Conservation (phyloP, 2,797 vertebrate species). For the Acanthornis magna region DNA sequence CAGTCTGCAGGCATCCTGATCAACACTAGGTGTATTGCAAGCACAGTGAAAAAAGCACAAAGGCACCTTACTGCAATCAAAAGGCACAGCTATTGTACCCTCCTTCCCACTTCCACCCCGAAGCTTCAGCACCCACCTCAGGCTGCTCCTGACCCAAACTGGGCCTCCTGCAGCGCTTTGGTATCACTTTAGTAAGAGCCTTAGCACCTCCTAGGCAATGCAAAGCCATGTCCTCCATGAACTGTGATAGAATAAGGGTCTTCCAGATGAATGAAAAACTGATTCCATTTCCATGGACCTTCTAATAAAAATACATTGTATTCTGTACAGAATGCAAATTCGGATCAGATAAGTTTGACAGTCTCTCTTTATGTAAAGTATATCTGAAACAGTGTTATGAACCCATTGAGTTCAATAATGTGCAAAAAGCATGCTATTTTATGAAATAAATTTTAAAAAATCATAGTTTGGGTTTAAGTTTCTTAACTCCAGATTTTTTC, state of each 20-base stretch:
- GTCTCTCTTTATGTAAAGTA: not conserved
- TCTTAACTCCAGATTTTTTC: not conserved
- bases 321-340: not conserved
- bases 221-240: not conserved
- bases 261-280: not conserved
- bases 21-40: not conserved
- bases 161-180: not conserved
- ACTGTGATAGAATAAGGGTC: not conserved
- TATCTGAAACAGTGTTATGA: not conserved
- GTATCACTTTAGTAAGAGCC: not conserved
- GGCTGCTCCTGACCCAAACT: not conserved
- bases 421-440: not conserved
- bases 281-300: not conserved
- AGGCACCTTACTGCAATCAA: not conserved
- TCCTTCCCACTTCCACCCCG: not conserved
- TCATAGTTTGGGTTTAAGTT: not conserved
- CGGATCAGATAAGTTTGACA: not conserved
- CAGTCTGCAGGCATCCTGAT: not conserved
- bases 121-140: not conserved
- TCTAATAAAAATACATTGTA: not conserved
- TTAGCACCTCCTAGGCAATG: not conserved
- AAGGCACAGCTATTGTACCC: accelerated
- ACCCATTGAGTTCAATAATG: not conserved
- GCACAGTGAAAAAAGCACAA: not conserved
- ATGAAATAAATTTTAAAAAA: not conserved